Evolutionary conservation across 2,113 vertebrate species (phyloP).

Genomic region (Lanius collurio): DNA sequence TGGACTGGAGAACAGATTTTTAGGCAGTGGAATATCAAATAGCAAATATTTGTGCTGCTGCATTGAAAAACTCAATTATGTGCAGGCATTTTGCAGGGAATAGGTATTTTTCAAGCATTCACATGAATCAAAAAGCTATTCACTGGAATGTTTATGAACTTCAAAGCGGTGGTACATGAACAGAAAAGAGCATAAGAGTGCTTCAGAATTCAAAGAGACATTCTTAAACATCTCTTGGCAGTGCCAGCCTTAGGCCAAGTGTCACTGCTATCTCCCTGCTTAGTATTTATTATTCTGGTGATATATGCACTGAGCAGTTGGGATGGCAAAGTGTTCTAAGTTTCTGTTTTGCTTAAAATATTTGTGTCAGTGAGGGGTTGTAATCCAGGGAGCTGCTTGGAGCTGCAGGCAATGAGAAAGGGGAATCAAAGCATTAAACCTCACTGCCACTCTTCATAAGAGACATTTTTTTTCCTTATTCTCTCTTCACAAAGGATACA

Average conservation of each 20-base stretch:
- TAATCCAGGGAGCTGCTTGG: neutral
- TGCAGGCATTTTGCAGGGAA: slow-evolving; percentile 45
- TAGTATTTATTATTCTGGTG: slow-evolving; percentile 38
- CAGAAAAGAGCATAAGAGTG: slow-evolving; percentile 30
- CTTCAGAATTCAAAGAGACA: slow-evolving; percentile 45
- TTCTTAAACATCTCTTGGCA: slow-evolving; percentile 21
- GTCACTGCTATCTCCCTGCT: slow-evolving; percentile 23
- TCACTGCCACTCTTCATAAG: neutral
- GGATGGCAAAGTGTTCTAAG: neutral
- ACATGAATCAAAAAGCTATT: slow-evolving; percentile 62
- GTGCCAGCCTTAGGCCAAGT: slow-evolving; percentile 44
- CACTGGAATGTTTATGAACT: slow-evolving; percentile 56
- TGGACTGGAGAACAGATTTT: neutral
- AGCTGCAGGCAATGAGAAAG: neutral
- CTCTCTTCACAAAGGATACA: neutral
- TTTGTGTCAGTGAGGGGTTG: neutral
- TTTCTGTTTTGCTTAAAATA: slow-evolving; percentile 9
- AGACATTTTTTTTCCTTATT: neutral
- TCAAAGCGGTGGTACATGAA: slow-evolving; percentile 31
- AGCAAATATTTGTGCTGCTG: slow-evolving; percentile 51
- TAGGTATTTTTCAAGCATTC: slow-evolving; percentile 55
- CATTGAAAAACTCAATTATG: slow-evolving; percentile 51
- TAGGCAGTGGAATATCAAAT: slow-evolving; percentile 19
- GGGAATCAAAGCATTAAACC: neutral
- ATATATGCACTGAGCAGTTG: neutral